Evolutionary conservation across 2,888 invertebrate genomes (phyloP).

Genomic region (Meandrusa payeni): DNA sequence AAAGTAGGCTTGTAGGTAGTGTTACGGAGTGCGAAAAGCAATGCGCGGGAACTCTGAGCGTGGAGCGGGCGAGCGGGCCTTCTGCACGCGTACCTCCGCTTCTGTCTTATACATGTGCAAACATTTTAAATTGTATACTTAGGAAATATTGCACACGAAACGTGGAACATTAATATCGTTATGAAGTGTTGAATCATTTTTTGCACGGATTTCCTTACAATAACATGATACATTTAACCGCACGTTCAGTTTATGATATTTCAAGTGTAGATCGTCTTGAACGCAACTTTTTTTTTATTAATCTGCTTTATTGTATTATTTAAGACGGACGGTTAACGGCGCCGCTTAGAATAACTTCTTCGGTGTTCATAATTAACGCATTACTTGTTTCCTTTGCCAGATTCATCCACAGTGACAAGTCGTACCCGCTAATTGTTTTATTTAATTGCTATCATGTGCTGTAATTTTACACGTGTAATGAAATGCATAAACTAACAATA

Average conservation of each 20-base stretch:
- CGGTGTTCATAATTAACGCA: conserved; percentile 24
- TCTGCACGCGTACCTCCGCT: conserved; percentile 2
- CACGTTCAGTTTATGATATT: conserved; percentile 6
- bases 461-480: conserved; percentile 12
- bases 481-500: conserved; percentile 60
- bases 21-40: conserved; percentile 59
- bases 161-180: background rate
- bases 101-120: too few species aligned
- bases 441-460: conserved; percentile 9
- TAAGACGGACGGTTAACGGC: conserved; percentile 4
- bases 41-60: too few species aligned
- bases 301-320: conserved; percentile 2
- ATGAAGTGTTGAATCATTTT: background rate
- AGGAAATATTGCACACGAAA: background rate
- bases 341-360: conserved; percentile 15
- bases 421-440: conserved; percentile 25
- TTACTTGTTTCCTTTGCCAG: conserved; percentile 24
- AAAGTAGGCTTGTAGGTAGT: conserved; percentile 73
- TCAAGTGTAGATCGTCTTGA: background rate
- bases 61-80: conserved; percentile 36
- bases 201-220: background rate
- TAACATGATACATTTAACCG: background rate
- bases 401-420: conserved; percentile 26
- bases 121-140: too few species aligned
- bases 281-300: background rate